These are phyloP conservation scores for Plebejus argus DNA, from an alignment of 2,888 invertebrate species.

Conservation along the genomic window DNA sequence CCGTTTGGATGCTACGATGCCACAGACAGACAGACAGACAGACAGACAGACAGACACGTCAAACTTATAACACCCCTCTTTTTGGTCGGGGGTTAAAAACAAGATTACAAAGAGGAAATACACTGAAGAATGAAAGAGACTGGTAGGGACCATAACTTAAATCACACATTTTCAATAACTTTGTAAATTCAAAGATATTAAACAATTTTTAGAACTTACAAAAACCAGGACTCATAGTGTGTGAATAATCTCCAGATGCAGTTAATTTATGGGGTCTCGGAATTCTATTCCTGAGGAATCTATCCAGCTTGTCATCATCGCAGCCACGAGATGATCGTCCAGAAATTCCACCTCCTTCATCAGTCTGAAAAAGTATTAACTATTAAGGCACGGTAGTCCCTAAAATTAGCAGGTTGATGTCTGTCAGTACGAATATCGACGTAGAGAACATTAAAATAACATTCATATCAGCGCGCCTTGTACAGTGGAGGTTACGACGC, in stretches of 20 bases:
- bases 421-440: too few relatives aligned
- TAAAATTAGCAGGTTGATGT: too few relatives aligned
- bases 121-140: background rate
- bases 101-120: background rate
- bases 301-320: constrained; percentile 82
- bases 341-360: constrained; percentile 75
- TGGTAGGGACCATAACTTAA: background rate
- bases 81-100: too few relatives aligned
- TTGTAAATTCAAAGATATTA: background rate
- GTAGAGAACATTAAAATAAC: too few relatives aligned
- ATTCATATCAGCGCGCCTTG: too few relatives aligned
- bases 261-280: constrained; percentile 69
- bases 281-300: constrained; percentile 71
- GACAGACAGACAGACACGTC: too few relatives aligned
- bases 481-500: too few relatives aligned
- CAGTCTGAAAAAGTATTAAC: constrained; percentile 83
- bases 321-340: constrained; percentile 76
- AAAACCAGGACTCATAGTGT: constrained; percentile 73
- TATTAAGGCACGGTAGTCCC: too few relatives aligned
- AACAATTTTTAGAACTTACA: constrained; percentile 55
- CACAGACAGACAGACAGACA: too few relatives aligned
- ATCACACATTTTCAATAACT: background rate
- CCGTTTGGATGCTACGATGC: too few relatives aligned
- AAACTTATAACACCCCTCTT: too few relatives aligned
- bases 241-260: constrained; percentile 66